A percentile compares a stretch with the other conserved stretches of the same genome.
Evolutionary conservation across 2,797 vertebrate genomes (phyloP).

Genomic region (Syngnathus acus): DNA sequence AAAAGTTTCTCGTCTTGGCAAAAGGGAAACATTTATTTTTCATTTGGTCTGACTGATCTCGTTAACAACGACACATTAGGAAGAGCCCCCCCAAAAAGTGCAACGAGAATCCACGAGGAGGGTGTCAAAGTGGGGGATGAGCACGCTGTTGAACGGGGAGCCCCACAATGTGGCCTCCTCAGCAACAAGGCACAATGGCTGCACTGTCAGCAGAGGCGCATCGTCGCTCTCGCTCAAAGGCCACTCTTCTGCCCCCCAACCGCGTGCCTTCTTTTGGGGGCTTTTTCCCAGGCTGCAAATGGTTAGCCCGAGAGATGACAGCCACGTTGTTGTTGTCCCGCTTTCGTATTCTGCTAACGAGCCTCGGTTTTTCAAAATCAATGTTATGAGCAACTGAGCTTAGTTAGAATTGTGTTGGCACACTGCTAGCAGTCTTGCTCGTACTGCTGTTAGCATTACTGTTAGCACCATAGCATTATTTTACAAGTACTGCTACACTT

Average conservation of each 20-base stretch:
- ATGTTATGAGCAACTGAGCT: too few relatives aligned
- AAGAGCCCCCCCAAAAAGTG: background rate
- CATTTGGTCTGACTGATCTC: too few relatives aligned
- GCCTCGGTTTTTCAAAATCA: too few relatives aligned
- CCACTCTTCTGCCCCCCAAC: conserved; percentile 25
- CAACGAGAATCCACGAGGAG: background rate
- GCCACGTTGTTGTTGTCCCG: background rate
- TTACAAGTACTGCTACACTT: too few relatives aligned
- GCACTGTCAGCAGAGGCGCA: conserved; percentile 50
- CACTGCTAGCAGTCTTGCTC: too few relatives aligned
- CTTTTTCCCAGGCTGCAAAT: background rate
- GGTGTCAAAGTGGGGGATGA: background rate
- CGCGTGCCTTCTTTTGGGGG: background rate
- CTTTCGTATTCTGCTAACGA: background rate
- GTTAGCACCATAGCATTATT: too few relatives aligned
- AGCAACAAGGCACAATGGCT: conserved; percentile 54
- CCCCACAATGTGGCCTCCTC: conserved; percentile 50
- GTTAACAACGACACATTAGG: too few relatives aligned
- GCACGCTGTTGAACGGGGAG: background rate
- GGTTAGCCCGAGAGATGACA: background rate
- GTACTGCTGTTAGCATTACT: too few relatives aligned
- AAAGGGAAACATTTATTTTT: too few relatives aligned
- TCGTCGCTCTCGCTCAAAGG: conserved; percentile 41
- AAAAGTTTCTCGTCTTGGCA: too few relatives aligned
- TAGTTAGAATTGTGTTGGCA: too few relatives aligned